Evolutionary conservation across 2,888 invertebrate species (phyloP).

Genomic region (Diaprepes abbreviatus): DNA sequence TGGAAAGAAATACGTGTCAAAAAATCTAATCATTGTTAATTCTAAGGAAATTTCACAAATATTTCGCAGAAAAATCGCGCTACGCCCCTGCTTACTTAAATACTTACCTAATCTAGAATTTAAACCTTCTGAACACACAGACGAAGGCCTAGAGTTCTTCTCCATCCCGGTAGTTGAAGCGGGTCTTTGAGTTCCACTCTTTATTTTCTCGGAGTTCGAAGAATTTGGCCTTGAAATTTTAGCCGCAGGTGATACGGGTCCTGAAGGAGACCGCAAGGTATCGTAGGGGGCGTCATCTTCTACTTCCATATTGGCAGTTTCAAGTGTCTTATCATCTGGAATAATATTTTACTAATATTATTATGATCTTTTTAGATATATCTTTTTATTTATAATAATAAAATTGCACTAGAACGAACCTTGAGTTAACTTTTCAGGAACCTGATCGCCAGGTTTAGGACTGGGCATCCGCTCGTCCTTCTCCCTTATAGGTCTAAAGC

Average conservation of each 20-base stretch:
- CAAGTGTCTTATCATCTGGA: constrained; percentile 36
- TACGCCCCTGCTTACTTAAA: too few species aligned
- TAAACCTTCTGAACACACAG: constrained; percentile 50
- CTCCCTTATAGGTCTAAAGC: constrained; percentile 55
- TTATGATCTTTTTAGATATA: too few species aligned
- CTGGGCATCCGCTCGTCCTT: constrained; percentile 49
- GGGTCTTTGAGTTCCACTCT: constrained; percentile 55
- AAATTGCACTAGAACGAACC: too few species aligned
- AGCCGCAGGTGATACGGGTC: constrained; percentile 56
- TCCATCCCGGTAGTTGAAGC: constrained; percentile 41
- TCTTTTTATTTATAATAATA: too few species aligned
- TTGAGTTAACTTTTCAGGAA: constrained; percentile 41
- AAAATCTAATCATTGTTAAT: too few species aligned
- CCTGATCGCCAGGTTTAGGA: constrained; percentile 50
- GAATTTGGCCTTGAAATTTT: constrained; percentile 64
- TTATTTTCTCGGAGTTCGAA: constrained; percentile 62
- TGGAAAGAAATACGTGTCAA: constrained; percentile 11
- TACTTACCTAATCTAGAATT: constrained; percentile 48
- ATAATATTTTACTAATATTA: too few species aligned
- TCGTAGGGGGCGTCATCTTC: constrained; percentile 48
- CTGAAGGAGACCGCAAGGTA: constrained; percentile 40
- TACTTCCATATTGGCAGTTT: constrained; percentile 46
- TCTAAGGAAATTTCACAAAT: too few species aligned
- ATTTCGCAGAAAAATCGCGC: too few species aligned
- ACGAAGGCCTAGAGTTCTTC: constrained; percentile 53